These are phyloP conservation scores for Ichneumon xanthorius DNA, from an alignment of 2,888 invertebrate genomes.

Conservation along the genomic window DNA sequence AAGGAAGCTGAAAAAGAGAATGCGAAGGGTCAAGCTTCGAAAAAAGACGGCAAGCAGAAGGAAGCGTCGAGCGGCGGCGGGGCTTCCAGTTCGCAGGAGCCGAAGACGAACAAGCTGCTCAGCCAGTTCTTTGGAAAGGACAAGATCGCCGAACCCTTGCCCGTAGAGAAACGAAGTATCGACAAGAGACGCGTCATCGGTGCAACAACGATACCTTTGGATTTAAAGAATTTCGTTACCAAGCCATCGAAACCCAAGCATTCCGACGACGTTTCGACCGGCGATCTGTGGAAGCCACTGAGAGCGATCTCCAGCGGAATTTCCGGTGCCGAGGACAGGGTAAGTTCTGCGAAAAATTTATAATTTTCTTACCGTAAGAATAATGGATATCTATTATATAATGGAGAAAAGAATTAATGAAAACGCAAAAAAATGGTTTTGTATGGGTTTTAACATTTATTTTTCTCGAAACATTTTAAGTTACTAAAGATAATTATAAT, in stretches of 20 bases:
- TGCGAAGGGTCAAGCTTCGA: conserved; percentile 79
- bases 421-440: too few species aligned
- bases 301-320: conserved; percentile 89
- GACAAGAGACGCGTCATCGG: conserved; percentile 89
- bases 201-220: conserved; percentile 89
- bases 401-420: too few species aligned
- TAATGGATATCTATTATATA: not conserved
- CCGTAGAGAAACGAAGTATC: conserved; percentile 85
- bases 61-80: conserved; percentile 68
- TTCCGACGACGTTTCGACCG: conserved; percentile 87
- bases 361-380: not conserved
- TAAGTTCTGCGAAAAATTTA: conserved; percentile 70
- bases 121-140: conserved; percentile 86
- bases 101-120: conserved; percentile 84
- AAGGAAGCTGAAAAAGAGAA: conserved; percentile 80
- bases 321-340: conserved; percentile 86
- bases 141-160: conserved; percentile 85
- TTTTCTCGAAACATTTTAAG: too few species aligned
- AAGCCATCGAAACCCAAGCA: conserved; percentile 86
- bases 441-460: too few species aligned
- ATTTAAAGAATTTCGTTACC: conserved; percentile 88
- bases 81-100: conserved; percentile 77
- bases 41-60: conserved; percentile 75
- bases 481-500: too few species aligned
- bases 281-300: conserved; percentile 90